Conservation (phyloP, 2,888 invertebrate genomes). For the Cataglyphis rosenhaueri region DNA sequence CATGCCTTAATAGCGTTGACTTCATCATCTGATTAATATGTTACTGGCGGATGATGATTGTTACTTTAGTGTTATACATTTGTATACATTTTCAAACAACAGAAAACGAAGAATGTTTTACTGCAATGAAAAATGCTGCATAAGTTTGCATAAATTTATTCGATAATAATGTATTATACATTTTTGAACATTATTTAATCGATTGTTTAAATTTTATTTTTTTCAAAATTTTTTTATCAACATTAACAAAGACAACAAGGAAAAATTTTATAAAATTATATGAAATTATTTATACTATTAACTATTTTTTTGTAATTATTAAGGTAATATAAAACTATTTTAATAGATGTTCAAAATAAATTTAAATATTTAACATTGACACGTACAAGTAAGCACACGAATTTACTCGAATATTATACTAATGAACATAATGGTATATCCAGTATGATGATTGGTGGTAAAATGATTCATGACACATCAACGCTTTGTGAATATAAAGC, state of each 20-base stretch:
- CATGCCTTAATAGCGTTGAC: not conserved
- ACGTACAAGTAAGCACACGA: not conserved
- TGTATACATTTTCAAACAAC: constrained; percentile 1
- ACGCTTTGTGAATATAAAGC: constrained; percentile 18
- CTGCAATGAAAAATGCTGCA: not conserved
- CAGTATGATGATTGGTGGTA: not conserved
- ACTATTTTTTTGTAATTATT: not conserved
- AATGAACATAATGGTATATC: constrained; percentile 2
- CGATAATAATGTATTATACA: not conserved
- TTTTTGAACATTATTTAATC: not conserved
- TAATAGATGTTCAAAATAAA: not conserved
- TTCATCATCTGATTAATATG: not conserved
- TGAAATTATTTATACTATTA: not conserved
- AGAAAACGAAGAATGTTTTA: not conserved
- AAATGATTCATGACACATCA: not conserved
- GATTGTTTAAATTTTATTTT: not conserved
- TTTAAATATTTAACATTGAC: not conserved
- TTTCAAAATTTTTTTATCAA: not conserved
- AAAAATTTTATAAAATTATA: not conserved
- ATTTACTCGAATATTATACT: constrained; percentile 27
- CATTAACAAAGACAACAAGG: not conserved
- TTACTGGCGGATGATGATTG: not conserved
- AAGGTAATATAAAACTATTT: not conserved
- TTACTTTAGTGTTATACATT: not conserved
- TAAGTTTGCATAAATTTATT: not conserved